These are phyloP conservation scores for Apolygus lucorum DNA, from an alignment of 1,140 invertebrate species.

Conservation along the genomic window DNA sequence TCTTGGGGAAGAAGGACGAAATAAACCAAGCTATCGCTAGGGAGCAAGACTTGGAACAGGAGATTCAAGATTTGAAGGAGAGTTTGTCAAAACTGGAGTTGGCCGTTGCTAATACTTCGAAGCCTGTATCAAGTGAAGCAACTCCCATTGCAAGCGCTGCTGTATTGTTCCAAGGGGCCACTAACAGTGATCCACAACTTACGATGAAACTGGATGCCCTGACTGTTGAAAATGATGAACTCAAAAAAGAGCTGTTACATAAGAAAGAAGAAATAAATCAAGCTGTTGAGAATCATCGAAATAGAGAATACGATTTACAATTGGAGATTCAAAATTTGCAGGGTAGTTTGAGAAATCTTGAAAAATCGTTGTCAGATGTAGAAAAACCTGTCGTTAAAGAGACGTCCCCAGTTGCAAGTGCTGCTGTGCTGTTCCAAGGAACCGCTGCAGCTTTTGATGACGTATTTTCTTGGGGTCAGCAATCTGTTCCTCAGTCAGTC, in stretches of 20 bases:
- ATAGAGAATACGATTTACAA: background rate
- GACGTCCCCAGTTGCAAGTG: background rate
- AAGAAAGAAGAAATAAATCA: background rate
- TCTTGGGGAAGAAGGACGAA: background rate
- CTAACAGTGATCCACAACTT: background rate
- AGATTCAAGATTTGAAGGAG: constrained; percentile 24
- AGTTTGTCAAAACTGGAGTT: background rate
- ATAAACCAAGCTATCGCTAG: background rate
- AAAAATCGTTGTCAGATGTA: no score
- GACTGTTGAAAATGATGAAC: background rate
- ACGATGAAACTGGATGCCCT: background rate
- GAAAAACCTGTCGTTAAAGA: no score
- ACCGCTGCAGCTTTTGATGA: background rate
- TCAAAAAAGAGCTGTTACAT: background rate
- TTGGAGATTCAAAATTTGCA: background rate
- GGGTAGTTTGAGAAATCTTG: background rate
- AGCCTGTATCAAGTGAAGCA: no score
- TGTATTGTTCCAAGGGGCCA: no score
- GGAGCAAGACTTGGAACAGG: background rate
- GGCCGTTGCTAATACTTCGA: no score
- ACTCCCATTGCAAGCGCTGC: no score
- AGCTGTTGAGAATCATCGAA: background rate
- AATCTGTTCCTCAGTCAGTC: no score
- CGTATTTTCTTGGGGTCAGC: no score
- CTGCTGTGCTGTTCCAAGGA: background rate